A percentile compares a stretch with the other conserved stretches of the same genome.
Conservation (phyloP, 2,888 invertebrate species). For the Psylliodes chrysocephalus region DNA sequence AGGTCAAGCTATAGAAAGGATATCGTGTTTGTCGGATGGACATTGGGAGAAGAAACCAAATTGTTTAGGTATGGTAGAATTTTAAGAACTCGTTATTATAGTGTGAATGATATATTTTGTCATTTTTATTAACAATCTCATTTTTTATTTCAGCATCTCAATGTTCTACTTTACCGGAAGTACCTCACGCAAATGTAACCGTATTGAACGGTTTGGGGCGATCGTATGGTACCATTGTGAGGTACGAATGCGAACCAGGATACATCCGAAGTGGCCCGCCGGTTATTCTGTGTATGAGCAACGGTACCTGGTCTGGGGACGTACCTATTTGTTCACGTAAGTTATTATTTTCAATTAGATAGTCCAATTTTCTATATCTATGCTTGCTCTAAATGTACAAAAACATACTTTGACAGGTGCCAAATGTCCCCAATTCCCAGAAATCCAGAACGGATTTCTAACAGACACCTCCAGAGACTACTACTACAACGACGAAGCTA, state of each 20-base stretch:
- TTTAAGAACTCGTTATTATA: no score
- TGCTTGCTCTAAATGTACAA: no score
- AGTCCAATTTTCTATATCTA: background rate
- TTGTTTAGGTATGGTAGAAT: constrained; percentile 76
- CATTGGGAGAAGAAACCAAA: constrained; percentile 93
- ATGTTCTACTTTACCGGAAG: constrained; percentile 87
- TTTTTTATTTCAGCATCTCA: constrained; percentile 77
- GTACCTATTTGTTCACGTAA: constrained; percentile 87
- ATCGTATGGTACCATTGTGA: constrained; percentile 92
- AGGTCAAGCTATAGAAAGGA: constrained; percentile 86
- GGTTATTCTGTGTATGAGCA: constrained; percentile 93
- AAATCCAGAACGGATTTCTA: constrained; percentile 87
- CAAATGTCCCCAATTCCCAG: constrained; percentile 78
- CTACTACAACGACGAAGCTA: constrained; percentile 88
- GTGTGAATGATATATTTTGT: constrained; percentile 34
- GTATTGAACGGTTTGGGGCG: constrained; percentile 90
- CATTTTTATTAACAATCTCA: background rate
- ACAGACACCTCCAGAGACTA: constrained; percentile 82
- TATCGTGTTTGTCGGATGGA: constrained; percentile 89
- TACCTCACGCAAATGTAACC: constrained; percentile 86
- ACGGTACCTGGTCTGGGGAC: constrained; percentile 94
- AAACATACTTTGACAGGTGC: constrained; percentile 49
- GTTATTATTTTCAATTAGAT: no score
- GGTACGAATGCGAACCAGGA: constrained; percentile 92
- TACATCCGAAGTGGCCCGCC: constrained; percentile 89